A percentile compares a stretch with the other conserved stretches of the same genome.
These are phyloP conservation scores for Macrochelys suwanniensis DNA, from an alignment of 2,797 vertebrate genomes.

Conservation along the genomic window DNA sequence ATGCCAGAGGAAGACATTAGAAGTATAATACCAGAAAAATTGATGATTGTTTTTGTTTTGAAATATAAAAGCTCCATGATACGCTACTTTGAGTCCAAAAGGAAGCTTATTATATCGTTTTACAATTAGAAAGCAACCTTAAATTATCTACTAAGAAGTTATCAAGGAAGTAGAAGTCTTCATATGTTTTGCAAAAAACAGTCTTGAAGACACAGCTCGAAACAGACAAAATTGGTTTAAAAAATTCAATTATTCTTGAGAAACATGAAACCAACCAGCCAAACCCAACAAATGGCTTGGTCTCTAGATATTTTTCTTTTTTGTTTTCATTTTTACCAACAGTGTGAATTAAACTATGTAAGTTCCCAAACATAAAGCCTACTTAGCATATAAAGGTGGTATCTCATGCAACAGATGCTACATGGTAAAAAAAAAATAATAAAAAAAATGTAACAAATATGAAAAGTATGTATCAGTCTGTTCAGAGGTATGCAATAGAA, in stretches of 20 bases:
- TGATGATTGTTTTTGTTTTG: neutral
- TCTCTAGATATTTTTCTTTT: neutral
- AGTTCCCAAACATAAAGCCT: neutral
- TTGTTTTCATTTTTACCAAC: neutral
- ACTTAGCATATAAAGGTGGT: neutral
- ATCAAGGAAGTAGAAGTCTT: neutral
- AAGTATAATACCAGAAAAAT: neutral
- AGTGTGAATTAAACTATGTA: neutral
- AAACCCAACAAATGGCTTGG: neutral
- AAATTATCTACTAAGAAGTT: constrained; percentile 1
- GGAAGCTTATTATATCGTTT: neutral
- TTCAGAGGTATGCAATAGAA: constrained; percentile 30
- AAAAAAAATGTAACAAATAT: neutral
- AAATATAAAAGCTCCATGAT: constrained; percentile 18
- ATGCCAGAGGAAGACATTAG: constrained; percentile 12
- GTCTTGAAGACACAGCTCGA: neutral
- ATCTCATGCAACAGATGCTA: neutral
- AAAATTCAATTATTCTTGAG: constrained; percentile 8
- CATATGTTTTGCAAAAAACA: constrained; percentile 3
- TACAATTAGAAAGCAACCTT: neutral
- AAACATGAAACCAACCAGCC: neutral
- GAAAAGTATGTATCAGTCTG: neutral
- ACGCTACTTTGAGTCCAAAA: constrained; percentile 11
- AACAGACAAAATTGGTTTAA: constrained; percentile 58
- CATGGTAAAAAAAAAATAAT: neutral